Percentiles rank a stretch among this genome's conserved stretches.
Conservation (phyloP, 2,888 invertebrate species). For the Cyaniris semiargus region DNA sequence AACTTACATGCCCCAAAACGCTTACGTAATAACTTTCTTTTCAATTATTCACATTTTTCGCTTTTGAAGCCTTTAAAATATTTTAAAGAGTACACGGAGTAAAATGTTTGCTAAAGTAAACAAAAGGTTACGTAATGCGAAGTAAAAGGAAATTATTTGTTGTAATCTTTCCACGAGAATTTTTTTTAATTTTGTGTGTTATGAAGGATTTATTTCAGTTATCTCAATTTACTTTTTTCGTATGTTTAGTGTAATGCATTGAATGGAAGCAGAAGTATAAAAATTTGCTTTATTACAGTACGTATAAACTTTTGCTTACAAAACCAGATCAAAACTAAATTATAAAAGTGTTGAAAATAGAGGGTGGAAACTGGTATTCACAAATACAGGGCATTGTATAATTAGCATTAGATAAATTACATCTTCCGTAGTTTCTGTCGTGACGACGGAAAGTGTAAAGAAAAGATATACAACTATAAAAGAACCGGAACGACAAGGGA, state of each 20-base stretch:
- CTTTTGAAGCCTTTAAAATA: constrained; percentile 6
- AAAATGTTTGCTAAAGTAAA: not conserved
- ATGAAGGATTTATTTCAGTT: not conserved
- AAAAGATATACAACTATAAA: not conserved
- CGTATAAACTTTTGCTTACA: too few species aligned
- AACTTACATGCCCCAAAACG: not conserved
- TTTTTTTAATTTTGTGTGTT: not conserved
- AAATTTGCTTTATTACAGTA: too few species aligned
- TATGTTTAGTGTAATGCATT: not conserved
- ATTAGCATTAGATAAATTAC: constrained; percentile 18
- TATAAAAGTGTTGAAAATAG: too few species aligned
- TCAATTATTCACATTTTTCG: too few species aligned
- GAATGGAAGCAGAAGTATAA: too few species aligned
- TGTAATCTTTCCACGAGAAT: not conserved
- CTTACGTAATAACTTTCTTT: not conserved
- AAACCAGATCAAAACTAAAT: too few species aligned
- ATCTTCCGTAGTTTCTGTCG: constrained; percentile 2
- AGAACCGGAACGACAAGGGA: not conserved
- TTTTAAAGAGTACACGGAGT: not conserved
- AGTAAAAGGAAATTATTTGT: not conserved
- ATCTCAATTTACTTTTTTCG: not conserved
- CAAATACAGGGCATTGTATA: not conserved
- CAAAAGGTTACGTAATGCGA: not conserved
- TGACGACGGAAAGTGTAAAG: constrained; percentile 18
- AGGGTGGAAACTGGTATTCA: not conserved